Base-by-base conservation (phyloP, 2,888 invertebrate genomes). In the Nephrotoma flavescens region DNA sequence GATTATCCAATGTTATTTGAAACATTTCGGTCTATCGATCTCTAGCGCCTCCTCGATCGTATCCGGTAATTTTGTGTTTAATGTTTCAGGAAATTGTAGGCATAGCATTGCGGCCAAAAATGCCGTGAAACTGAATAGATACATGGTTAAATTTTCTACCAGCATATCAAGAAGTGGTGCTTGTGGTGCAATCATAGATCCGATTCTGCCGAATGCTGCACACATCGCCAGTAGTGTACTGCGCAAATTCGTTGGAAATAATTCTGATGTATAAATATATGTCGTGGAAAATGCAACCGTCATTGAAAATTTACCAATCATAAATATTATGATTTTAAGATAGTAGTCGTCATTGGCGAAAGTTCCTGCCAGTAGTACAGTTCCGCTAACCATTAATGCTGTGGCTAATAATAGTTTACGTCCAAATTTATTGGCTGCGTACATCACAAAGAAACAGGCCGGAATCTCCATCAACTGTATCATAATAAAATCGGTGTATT, bases 401-500 rank as follows among this genome's bases (percentile, higher is more conserved):
- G 90, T 91, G 41, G 93, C 93, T 88, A 95, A 90, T 15, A 94
- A 93, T 88, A 90, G 91, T 89, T 94, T 94, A 87, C 95, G 92
- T 87, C 95, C 95, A 86, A 93, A 92, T 88, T 92, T 92, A 89
- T 95, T 94, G 89, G 96, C 92, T 11, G 95, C 92, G 12, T 94
- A 90, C 86, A 94, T 93, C 47, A 95, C 95, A 86, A 93, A 89
- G 83, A 95, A 91, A 89, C 95, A 95, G 0, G 95, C 96, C 0
- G 96, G 96, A 87, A 96, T 94, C 90, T 96, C 96, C 19, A 95
- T 93, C 86, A 91, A 87, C 1, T 91, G 90, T 9, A 91, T 90
- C 42, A 89, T 89, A 41, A 96, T 95, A 89, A 96, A 97, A 91
- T 96, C 96, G 12, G 95, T 90, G 90, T 96, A 96, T 89, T 94